Evolutionary conservation across 2,113 vertebrate species (phyloP).

Genomic region (Pogonocichla stellata): DNA sequence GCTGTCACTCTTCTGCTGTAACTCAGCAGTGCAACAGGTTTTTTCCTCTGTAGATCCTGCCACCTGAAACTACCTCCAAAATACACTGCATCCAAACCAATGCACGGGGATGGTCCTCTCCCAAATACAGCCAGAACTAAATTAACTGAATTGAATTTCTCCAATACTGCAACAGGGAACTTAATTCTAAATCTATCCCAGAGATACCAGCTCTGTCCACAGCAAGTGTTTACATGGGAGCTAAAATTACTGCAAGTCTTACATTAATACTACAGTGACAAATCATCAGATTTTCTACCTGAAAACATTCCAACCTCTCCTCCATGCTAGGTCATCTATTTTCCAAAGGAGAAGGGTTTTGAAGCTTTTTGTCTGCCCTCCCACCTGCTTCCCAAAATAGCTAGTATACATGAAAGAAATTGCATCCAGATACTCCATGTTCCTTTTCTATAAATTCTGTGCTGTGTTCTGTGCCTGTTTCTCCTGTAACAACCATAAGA

Average conservation of each 20-base stretch:
- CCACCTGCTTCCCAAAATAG: accelerated
- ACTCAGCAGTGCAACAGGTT: not conserved
- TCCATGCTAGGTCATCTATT: not conserved
- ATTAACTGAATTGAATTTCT: not conserved
- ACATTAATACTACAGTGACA: not conserved
- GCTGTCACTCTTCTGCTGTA: not conserved
- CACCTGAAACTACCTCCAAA: not conserved
- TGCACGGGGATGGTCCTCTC: accelerated
- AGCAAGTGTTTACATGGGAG: not conserved
- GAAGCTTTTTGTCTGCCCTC: not conserved
- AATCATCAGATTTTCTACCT: not conserved
- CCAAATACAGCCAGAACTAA: not conserved
- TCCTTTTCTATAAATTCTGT: not conserved
- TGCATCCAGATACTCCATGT: not conserved
- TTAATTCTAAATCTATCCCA: not conserved
- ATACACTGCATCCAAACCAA: not conserved
- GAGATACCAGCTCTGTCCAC: not conserved
- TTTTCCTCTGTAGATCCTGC: not conserved
- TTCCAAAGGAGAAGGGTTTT: not conserved
- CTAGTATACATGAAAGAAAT: not conserved
- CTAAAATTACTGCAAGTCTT: not conserved
- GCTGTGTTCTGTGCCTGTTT: not conserved
- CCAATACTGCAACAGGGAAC: not conserved
- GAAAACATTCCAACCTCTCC: not conserved
- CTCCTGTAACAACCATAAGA: not conserved